Percentiles rank a stretch among this genome's conserved stretches.
Evolutionary conservation across 2,797 vertebrate species (phyloP).

Genomic region (Clarias pachynema): DNA sequence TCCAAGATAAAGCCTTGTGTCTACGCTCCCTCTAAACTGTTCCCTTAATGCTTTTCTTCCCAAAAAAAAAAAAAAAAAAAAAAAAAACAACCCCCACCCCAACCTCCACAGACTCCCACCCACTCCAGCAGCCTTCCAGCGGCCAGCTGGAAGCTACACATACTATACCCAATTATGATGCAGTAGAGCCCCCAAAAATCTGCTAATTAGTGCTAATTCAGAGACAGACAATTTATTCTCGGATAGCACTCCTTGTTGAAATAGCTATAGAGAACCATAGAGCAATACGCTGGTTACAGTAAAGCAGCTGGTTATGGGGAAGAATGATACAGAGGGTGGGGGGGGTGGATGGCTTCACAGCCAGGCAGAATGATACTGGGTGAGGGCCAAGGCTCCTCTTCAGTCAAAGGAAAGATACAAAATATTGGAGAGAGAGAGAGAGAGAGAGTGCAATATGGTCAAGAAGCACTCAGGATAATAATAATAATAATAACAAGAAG

Average conservation of each 20-base stretch:
- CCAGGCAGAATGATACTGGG: conserved; percentile 34
- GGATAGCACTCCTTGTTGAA: conserved; percentile 58
- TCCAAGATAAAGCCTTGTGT: conserved; percentile 33
- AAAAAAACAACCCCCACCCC: not conserved
- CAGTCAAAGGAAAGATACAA: conserved; percentile 2
- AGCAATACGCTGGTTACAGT: conserved; percentile 80
- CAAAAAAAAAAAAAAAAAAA: too few relatives aligned
- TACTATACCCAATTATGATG: conserved; percentile 82
- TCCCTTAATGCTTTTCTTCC: conserved; percentile 36
- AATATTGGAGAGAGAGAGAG: not conserved
- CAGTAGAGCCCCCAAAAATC: conserved; percentile 75
- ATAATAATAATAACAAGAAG: not conserved
- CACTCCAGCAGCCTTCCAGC: conserved; percentile 48
- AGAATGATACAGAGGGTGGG: conserved; percentile 72
- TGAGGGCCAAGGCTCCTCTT: conserved; percentile 14
- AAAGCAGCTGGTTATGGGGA: conserved; percentile 77
- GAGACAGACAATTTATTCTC: conserved; percentile 78
- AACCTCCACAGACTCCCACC: not conserved
- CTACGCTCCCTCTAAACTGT: conserved; percentile 36
- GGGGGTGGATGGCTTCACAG: conserved; percentile 54
- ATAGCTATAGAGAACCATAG: conserved; percentile 78
- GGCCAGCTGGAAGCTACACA: conserved; percentile 82
- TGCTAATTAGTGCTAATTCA: conserved; percentile 83
- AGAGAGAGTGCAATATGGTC: not conserved
- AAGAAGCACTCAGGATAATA: not conserved